Percentiles rank a stretch among this genome's conserved stretches.
These are phyloP conservation scores for Silvanus unidentatus DNA, from an alignment of 2,888 invertebrate genomes.

Conservation along the genomic window DNA sequence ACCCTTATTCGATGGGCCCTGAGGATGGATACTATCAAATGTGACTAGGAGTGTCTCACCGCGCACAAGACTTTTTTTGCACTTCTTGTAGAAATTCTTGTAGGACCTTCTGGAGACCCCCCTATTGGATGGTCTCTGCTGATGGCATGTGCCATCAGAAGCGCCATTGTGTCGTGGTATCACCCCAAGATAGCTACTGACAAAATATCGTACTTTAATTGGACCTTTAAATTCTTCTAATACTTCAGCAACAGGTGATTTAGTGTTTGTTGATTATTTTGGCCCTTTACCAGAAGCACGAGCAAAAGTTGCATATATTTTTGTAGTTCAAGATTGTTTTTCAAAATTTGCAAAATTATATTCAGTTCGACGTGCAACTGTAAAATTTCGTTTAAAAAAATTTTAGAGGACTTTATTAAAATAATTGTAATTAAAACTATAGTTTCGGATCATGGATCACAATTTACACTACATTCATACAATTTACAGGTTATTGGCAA, in stretches of 20 bases:
- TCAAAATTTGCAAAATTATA: conserved; percentile 23
- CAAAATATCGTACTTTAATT: conserved; percentile 5
- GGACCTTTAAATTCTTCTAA: conserved; percentile 6
- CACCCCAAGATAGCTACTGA: no score
- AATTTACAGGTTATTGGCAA: conserved; percentile 17
- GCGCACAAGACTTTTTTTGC: no score
- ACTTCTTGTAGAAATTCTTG: no score
- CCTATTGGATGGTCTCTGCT: no score
- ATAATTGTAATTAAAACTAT: conserved; percentile 8
- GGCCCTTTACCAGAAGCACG: conserved; percentile 20
- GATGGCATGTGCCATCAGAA: no score
- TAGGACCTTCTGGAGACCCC: no score
- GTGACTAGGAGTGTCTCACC: no score
- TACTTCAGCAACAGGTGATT: conserved; percentile 6
- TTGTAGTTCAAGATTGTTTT: conserved; percentile 22
- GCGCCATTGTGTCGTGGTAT: no score
- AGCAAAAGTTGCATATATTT: conserved; percentile 17
- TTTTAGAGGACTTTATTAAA: conserved; percentile 11
- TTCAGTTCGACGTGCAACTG: conserved; percentile 12
- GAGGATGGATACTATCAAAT: no score
- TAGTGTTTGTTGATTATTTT: conserved; percentile 20
- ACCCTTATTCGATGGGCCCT: no score
- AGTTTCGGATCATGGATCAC: conserved; percentile 20
- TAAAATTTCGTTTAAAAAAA: conserved; percentile 9
- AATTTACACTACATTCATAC: no score